phyloP scores from a whole-genome alignment of 2,888 invertebrate genomes.

The Priocnemis perturbator region DNA sequence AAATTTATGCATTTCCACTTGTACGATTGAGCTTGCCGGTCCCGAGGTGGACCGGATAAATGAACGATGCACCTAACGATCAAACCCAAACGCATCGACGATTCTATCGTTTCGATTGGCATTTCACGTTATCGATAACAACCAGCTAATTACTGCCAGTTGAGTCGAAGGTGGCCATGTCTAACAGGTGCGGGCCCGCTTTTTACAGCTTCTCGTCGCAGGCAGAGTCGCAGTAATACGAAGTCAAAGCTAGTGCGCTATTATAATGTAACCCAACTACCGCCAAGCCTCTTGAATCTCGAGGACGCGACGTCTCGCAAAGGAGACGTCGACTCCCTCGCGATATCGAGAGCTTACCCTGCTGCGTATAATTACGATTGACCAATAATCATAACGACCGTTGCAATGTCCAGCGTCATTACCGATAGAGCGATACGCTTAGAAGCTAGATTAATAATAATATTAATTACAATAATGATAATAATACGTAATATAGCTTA shows the following conservation, averaged over 20 bases:
- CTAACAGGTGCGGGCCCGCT: constrained; percentile 70
- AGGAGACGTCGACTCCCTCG: background rate
- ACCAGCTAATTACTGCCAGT: constrained; percentile 60
- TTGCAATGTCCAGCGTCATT: constrained; percentile 18
- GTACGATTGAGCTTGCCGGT: too few species aligned
- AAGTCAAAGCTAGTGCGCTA: constrained; percentile 52
- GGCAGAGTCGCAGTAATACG: constrained; percentile 57
- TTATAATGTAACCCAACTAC: constrained; percentile 31
- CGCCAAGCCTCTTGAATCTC: background rate
- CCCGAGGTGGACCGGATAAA: too few species aligned
- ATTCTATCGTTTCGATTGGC: too few species aligned
- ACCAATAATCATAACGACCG: constrained; percentile 41
- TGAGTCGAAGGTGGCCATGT: constrained; percentile 58
- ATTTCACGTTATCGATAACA: too few species aligned
- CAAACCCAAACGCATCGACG: too few species aligned
- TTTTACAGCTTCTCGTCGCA: constrained; percentile 66
- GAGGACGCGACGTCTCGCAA: background rate
- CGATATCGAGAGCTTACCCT: constrained; percentile 16
- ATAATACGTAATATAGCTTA: background rate
- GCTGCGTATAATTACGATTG: constrained; percentile 41
- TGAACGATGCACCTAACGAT: too few species aligned
- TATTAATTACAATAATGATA: constrained; percentile 5
- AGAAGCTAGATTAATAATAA: constrained; percentile 53
- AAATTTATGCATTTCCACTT: too few species aligned
- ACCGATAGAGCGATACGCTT: too few species aligned